Conservation (phyloP, 2,113 vertebrate genomes). For the Baryphthengus martii region DNA sequence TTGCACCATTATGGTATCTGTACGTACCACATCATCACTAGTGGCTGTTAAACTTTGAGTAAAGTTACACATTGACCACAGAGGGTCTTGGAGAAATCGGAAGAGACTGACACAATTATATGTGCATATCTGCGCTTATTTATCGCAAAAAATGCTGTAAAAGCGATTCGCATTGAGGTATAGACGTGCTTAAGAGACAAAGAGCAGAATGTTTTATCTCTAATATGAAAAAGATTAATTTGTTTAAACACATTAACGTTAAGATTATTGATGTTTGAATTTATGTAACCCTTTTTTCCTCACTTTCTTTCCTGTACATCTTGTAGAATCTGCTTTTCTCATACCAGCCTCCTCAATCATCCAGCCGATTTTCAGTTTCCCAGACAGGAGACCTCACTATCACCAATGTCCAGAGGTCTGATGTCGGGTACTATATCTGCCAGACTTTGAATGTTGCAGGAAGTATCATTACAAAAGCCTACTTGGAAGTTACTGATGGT, state of each 20-base stretch:
- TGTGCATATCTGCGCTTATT: neutral
- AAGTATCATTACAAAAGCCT: conserved; percentile 97
- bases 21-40: neutral
- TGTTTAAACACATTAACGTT: neutral
- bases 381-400: conserved; percentile 96
- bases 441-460: conserved; percentile 98
- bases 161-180: neutral
- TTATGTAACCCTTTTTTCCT: neutral
- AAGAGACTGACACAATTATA: neutral
- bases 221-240: neutral
- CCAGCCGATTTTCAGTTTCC: conserved; percentile 95
- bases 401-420: conserved; percentile 89
- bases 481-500: conserved; percentile 98
- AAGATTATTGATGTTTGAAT: neutral
- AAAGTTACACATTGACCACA: neutral
- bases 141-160: neutral
- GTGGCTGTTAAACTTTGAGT: neutral
- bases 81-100: neutral
- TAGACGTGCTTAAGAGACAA: neutral
- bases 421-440: conserved; percentile 96
- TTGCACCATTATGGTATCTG: neutral
- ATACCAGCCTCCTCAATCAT: conserved; percentile 93
- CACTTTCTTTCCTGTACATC: neutral
- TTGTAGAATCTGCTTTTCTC: conserved; percentile 94
- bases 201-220: neutral